Conservation (phyloP, 2,797 vertebrate genomes). For the Schizopygopsis malacanthus region DNA sequence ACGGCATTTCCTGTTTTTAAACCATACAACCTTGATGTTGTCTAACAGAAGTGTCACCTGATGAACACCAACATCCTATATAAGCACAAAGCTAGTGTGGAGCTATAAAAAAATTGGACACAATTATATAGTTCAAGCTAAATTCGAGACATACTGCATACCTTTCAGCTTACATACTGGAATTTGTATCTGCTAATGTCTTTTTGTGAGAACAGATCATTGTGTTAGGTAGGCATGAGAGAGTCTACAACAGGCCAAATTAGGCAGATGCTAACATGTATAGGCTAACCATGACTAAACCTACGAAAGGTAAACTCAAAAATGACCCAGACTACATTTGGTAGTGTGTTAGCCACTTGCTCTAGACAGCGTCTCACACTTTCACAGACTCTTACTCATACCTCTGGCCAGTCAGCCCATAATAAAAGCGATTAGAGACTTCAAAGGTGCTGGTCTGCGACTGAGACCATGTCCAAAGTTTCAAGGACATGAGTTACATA, state of each 20-base stretch:
- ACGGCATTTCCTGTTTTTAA: not conserved
- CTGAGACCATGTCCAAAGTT: constrained; percentile 14
- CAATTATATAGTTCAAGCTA: not conserved
- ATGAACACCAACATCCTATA: not conserved
- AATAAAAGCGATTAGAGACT: constrained; percentile 49
- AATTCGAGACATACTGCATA: not conserved
- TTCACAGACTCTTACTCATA: constrained; percentile 16
- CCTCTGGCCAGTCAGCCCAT: constrained; percentile 4
- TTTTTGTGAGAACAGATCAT: not conserved
- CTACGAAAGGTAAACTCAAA: too few relatives aligned
- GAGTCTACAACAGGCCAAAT: not conserved
- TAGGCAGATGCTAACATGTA: not conserved
- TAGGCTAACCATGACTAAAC: not conserved
- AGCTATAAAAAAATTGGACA: not conserved
- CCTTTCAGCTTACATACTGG: not conserved
- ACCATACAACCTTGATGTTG: not conserved
- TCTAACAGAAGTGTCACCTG: constrained; percentile 4
- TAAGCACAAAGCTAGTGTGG: not conserved
- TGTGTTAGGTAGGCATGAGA: not conserved
- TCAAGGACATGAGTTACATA: constrained; percentile 22
- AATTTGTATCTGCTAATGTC: not conserved
- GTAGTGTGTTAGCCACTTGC: constrained; percentile 8
- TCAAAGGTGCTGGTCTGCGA: constrained; percentile 48
- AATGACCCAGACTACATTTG: not conserved
- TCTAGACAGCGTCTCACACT: constrained; percentile 12